These are phyloP conservation scores for Drosophila nannoptera DNA, from an alignment of 1,140 invertebrate genomes.

Conservation along the genomic window DNA sequence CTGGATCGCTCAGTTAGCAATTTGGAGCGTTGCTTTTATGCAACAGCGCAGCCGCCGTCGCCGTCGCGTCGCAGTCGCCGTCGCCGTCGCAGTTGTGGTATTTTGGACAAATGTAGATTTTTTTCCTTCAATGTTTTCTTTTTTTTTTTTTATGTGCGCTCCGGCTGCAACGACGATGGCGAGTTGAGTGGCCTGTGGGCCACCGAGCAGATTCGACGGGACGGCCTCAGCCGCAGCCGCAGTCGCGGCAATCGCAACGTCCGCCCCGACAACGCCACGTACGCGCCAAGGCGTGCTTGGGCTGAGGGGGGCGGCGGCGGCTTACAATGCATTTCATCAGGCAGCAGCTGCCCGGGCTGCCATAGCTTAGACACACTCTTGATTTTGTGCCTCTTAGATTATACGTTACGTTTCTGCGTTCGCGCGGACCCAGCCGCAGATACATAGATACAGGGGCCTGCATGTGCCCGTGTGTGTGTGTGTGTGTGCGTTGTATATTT, in stretches of 20 bases:
- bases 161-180: constrained; percentile 24
- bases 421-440: constrained; percentile 54
- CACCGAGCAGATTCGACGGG: constrained; percentile 45
- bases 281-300: constrained; percentile 61
- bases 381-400: constrained; percentile 72
- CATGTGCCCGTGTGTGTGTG: constrained; percentile 32
- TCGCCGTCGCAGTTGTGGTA: constrained; percentile 53
- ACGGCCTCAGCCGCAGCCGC: constrained; percentile 40
- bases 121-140: constrained; percentile 18
- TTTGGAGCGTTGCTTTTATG: constrained; percentile 78
- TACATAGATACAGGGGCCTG: constrained; percentile 52
- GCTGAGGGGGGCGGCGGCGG: constrained; percentile 33
- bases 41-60: constrained; percentile 50
- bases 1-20: constrained; percentile 78
- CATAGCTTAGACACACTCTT: constrained; percentile 70
- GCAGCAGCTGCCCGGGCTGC: constrained; percentile 50
- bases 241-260: constrained; percentile 37
- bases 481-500: constrained; percentile 54
- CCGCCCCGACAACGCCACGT: constrained; percentile 67
- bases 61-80: constrained; percentile 41
- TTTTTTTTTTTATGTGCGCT: constrained; percentile 4
- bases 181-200: constrained; percentile 71
- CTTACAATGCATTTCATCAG: constrained; percentile 76
- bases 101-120: constrained; percentile 77
- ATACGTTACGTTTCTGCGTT: constrained; percentile 72